phyloP scores from a whole-genome alignment of 2,888 invertebrate species.

The Nymphalis polychloros region DNA sequence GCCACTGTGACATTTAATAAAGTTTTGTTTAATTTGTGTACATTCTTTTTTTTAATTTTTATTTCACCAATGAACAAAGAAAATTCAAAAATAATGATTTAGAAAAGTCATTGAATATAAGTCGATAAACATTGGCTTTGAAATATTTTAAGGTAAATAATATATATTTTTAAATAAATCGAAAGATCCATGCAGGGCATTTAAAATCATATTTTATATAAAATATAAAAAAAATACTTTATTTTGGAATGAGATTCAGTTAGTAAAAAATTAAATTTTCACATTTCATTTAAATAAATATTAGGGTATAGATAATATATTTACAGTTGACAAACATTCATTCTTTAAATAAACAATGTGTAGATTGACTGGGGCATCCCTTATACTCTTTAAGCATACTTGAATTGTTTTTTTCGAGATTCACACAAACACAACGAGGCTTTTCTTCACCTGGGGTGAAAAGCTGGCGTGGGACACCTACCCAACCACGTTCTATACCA shows the following conservation, averaged over 20 bases:
- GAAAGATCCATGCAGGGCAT: too few relatives aligned
- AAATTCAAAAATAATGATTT: too few relatives aligned
- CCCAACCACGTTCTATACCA: conserved; percentile 92
- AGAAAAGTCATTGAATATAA: too few relatives aligned
- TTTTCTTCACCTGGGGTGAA: conserved; percentile 85
- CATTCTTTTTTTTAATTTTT: not conserved
- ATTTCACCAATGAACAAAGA: too few relatives aligned
- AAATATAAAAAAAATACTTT: too few relatives aligned
- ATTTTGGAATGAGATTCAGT: too few relatives aligned
- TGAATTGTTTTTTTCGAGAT: conserved; percentile 68
- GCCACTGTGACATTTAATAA: conserved; percentile 21
- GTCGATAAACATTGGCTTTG: too few relatives aligned
- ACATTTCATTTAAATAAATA: not conserved
- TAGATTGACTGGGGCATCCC: conserved; percentile 81
- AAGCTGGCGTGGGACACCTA: conserved; percentile 92
- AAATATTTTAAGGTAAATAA: too few relatives aligned
- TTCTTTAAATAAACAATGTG: conserved; percentile 75
- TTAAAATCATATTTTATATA: too few relatives aligned
- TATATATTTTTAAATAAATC: too few relatives aligned
- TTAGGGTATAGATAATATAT: not conserved
- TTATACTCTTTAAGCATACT: conserved; percentile 84
- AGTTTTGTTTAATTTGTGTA: conserved; percentile 3
- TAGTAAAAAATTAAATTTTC: not conserved
- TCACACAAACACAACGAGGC: conserved; percentile 92
- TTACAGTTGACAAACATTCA: conserved; percentile 22